phyloP scores from a whole-genome alignment of 2,888 invertebrate species.

The Leptinotarsa juncta region DNA sequence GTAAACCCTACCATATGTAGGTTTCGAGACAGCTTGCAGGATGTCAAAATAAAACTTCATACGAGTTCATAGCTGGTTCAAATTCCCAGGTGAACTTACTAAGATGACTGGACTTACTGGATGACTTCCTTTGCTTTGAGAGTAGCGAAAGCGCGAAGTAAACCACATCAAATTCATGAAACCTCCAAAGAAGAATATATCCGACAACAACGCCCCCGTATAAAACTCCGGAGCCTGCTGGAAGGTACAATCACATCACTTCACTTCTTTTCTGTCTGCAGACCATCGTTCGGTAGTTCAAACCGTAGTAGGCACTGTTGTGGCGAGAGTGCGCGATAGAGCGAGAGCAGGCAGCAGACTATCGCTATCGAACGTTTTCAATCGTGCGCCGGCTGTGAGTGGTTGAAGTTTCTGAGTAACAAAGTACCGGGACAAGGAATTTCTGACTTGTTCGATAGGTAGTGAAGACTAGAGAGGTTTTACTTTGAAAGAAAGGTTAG shows the following conservation, averaged over 20 bases:
- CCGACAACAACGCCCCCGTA: conserved; percentile 31
- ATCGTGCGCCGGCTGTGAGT: conserved; percentile 41
- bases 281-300: not conserved
- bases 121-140: too few relatives aligned
- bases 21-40: too few relatives aligned
- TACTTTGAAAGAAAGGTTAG: conserved; percentile 3
- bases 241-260: conserved; percentile 25
- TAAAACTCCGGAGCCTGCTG: conserved; percentile 34
- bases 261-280: conserved; percentile 17
- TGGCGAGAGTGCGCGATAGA: conserved; percentile 43
- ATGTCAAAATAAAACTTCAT: too few relatives aligned
- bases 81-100: too few relatives aligned
- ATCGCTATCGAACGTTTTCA: conserved; percentile 40
- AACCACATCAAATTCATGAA: too few relatives aligned
- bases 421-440: not conserved
- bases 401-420: conserved; percentile 26
- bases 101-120: too few relatives aligned
- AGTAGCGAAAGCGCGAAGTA: too few relatives aligned
- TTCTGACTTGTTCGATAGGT: not conserved
- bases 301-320: conserved; percentile 26
- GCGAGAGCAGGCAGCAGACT: conserved; percentile 41
- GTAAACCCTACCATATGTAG: too few relatives aligned
- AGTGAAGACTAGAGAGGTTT: conserved; percentile 2
- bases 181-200: not conserved
- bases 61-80: too few relatives aligned